phyloP scores from a whole-genome alignment of 37 sponge, comb jelly and placozoan species.

The Hexactinellida sp. region DNA sequence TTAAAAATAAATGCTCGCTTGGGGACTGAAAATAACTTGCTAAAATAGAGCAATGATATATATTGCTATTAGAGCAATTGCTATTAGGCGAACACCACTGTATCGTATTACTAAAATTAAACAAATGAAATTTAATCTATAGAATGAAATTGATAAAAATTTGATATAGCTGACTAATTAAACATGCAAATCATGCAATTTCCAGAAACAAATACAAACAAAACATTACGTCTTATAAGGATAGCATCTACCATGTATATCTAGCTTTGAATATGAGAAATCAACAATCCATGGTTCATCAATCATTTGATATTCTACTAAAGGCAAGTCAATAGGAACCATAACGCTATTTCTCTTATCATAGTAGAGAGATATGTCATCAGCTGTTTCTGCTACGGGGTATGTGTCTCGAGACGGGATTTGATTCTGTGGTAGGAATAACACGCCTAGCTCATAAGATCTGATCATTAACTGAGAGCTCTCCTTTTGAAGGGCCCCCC shows the following conservation, averaged over 20 bases:
- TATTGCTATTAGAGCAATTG: no score
- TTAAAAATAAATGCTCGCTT: no score
- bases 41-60: no score
- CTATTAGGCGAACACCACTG: no score
- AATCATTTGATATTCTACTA: not conserved
- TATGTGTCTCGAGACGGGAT: not conserved
- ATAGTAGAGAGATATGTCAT: slow-evolving; percentile 10
- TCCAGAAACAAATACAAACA: not conserved
- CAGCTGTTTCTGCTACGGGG: not conserved
- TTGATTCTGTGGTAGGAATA: slow-evolving; percentile 51
- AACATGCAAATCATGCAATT: not conserved
- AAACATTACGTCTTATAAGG: not conserved
- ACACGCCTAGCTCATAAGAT: slow-evolving; percentile 71
- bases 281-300: slow-evolving; percentile 32
- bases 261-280: slow-evolving; percentile 17
- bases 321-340: slow-evolving; percentile 17
- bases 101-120: no score
- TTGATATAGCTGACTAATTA: not conserved
- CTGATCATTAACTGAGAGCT: slow-evolving; percentile 63
- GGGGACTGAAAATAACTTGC: no score
- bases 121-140: no score
- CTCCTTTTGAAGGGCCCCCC: slow-evolving; percentile 80
- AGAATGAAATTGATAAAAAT: no score
- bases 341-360: not conserved
- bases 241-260: slow-evolving; percentile 25